Evolutionary conservation across 2,113 vertebrate species (phyloP).

Genomic region (Oxyura jamaicensis): DNA sequence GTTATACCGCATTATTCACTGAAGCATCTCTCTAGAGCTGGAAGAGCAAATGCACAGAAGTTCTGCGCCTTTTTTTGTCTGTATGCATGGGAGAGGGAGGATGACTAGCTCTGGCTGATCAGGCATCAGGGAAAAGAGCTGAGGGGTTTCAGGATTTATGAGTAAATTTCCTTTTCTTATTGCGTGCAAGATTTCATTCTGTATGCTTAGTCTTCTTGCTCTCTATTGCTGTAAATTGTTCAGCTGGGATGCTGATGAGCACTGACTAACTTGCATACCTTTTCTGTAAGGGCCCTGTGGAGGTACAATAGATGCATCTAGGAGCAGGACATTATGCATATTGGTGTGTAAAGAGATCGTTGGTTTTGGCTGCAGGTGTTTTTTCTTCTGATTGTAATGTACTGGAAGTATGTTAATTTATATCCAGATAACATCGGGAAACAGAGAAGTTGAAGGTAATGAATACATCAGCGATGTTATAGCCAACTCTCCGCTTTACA

Average conservation of each 20-base stretch:
- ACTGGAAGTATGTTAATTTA: not conserved
- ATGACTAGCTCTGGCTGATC: not conserved
- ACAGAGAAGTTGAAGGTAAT: not conserved
- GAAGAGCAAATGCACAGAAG: accelerated
- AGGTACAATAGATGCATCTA: not conserved
- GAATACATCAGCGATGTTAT: not conserved
- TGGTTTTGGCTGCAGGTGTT: not conserved
- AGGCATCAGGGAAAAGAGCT: not conserved
- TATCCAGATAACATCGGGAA: not conserved
- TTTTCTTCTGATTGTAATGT: not conserved
- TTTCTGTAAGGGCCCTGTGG: not conserved
- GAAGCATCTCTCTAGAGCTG: not conserved
- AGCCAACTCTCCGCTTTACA: not conserved
- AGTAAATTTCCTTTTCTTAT: not conserved
- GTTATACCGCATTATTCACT: not conserved
- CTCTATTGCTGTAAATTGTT: not conserved
- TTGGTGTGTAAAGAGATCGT: not conserved
- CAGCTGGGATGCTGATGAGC: not conserved
- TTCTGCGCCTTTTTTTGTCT: not conserved
- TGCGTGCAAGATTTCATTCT: not conserved
- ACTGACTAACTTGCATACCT: not conserved
- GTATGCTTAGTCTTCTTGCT: not conserved
- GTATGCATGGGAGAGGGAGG: not conserved
- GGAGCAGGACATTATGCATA: not conserved
- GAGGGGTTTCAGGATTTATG: not conserved